Percentiles rank a stretch among this genome's conserved stretches.
Conservation (phyloP, 2,797 vertebrate species). For the Thripadectes ignobilis region DNA sequence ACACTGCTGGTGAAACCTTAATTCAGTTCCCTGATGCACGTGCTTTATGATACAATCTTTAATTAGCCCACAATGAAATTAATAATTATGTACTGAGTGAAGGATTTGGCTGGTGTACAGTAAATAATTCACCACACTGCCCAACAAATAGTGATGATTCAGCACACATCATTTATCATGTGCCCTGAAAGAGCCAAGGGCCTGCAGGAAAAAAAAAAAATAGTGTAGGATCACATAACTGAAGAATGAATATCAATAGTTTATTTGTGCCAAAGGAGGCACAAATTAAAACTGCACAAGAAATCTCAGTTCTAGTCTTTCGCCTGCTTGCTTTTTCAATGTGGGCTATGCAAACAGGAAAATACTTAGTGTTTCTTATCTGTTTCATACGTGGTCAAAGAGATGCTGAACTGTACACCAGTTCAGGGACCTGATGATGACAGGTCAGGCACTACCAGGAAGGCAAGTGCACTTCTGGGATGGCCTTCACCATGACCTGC, state of each 20-base stretch:
- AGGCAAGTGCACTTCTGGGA: fast-evolving
- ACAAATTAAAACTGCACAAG: not conserved
- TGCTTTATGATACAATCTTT: constrained; percentile 45
- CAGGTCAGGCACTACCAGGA: not conserved
- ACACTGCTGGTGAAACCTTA: not conserved
- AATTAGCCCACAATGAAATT: constrained; percentile 53
- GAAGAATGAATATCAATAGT: not conserved
- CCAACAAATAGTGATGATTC: not conserved
- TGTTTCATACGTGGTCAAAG: not conserved
- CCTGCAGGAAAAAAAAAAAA: not conserved
- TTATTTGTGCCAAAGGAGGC: not conserved
- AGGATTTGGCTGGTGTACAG: constrained; percentile 20
- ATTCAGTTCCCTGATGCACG: not conserved
- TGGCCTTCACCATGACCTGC: not conserved
- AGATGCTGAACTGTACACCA: not conserved
- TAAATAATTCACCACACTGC: not conserved
- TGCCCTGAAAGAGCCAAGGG: not conserved
- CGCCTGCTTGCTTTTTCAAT: not conserved
- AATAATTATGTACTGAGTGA: constrained; percentile 6
- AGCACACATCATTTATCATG: constrained; percentile 11
- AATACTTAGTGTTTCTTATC: not conserved
- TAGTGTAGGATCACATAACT: not conserved
- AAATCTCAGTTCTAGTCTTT: not conserved
- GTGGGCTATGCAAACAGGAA: not conserved
- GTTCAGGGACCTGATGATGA: not conserved